A percentile compares a stretch with the other conserved stretches of the same genome.
Conservation (phyloP, 2,797 vertebrate species). For the Pipistrellus pygmaeus region DNA sequence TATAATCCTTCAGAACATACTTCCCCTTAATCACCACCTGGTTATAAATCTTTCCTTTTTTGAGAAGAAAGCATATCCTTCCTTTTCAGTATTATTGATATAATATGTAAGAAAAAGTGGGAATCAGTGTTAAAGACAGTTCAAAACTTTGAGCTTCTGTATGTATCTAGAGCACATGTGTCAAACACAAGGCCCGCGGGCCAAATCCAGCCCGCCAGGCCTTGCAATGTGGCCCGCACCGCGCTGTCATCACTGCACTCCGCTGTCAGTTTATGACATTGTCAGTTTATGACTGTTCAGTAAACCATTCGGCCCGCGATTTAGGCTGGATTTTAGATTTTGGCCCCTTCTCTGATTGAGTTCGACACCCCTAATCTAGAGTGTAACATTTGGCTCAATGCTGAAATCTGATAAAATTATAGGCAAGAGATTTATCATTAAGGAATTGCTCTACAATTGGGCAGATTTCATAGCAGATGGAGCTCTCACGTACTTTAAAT, state of each 20-base stretch:
- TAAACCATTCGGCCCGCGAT: too few relatives aligned
- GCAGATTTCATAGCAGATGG: slow-evolving; percentile 17
- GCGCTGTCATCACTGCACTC: too few relatives aligned
- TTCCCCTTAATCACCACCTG: slow-evolving; percentile 38
- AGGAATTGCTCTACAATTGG: slow-evolving; percentile 40
- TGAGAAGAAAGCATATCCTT: slow-evolving; percentile 49
- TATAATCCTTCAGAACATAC: not conserved
- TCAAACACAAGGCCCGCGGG: too few relatives aligned
- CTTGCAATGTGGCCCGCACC: too few relatives aligned
- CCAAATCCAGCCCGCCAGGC: too few relatives aligned
- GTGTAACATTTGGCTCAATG: slow-evolving; percentile 48
- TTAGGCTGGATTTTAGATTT: too few relatives aligned
- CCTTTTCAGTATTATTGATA: not conserved
- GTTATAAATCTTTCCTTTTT: slow-evolving; percentile 36
- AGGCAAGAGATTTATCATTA: slow-evolving; percentile 39
- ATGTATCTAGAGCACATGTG: slow-evolving; percentile 16
- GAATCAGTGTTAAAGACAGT: not conserved
- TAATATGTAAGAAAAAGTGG: slow-evolving; percentile 30
- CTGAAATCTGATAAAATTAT: slow-evolving; percentile 37
- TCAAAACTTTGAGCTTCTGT: slow-evolving; percentile 27
- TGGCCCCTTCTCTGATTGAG: too few relatives aligned
- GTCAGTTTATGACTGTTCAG: too few relatives aligned
- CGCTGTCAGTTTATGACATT: too few relatives aligned
- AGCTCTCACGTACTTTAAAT: slow-evolving; percentile 35
- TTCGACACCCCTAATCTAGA: too few relatives aligned